Conservation (phyloP, 1,140 invertebrate genomes). For the Tetranychus cinnabarinus region DNA sequence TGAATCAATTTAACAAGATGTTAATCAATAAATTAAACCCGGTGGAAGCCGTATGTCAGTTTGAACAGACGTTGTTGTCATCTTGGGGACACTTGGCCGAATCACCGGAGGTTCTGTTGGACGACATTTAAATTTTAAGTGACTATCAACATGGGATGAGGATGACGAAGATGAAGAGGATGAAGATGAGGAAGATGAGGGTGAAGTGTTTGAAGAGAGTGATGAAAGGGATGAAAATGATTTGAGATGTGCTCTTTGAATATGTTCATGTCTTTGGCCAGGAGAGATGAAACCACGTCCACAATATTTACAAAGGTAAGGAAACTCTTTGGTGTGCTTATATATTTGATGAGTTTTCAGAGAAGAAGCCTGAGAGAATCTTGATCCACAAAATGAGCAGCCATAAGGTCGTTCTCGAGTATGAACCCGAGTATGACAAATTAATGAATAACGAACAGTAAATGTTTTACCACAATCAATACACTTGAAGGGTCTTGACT, state of each 20-base stretch:
- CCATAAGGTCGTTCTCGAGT: constrained; percentile 5
- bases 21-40: neutral
- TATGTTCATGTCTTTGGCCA: constrained; percentile 4
- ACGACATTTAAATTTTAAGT: neutral
- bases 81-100: neutral
- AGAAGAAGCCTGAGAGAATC: constrained; percentile 2
- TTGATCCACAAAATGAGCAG: constrained; percentile 9
- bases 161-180: no score
- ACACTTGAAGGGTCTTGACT: constrained; percentile 9
- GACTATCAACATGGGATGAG: no score
- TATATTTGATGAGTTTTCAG: constrained; percentile 12
- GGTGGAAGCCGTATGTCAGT: neutral
- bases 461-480: constrained; percentile 11
- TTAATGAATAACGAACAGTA: constrained; percentile 10
- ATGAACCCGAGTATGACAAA: constrained; percentile 10
- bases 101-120: neutral
- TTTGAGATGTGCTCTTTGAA: neutral
- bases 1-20: no score
- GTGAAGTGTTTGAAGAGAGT: no score
- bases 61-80: neutral
- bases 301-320: constrained; percentile 9
- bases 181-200: no score
- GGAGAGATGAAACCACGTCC: constrained; percentile 12
- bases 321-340: constrained; percentile 12
- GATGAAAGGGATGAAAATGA: neutral